Evolutionary conservation across 2,797 vertebrate species (phyloP).

Genomic region (Protonibea diacanthus): DNA sequence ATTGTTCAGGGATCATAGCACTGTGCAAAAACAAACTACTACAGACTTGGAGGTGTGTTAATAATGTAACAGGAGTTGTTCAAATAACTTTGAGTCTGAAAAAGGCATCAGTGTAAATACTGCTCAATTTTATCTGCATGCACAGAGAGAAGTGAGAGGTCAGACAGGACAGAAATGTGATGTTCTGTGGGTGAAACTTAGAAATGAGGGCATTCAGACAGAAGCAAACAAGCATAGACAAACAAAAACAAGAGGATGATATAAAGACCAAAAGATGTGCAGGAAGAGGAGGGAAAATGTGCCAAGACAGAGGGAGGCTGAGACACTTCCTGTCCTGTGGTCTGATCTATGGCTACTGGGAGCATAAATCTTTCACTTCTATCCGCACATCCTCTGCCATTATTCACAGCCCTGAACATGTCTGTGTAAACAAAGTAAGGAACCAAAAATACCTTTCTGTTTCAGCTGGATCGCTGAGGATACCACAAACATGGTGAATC

Average conservation of each 20-base stretch:
- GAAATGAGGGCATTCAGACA: slow-evolving; percentile 5
- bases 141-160: slow-evolving; percentile 2
- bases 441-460: slow-evolving; percentile 24
- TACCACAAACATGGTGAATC: slow-evolving; percentile 10
- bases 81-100: not conserved
- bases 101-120: not conserved
- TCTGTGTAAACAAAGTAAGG: slow-evolving; percentile 44
- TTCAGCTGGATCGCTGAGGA: slow-evolving; percentile 15
- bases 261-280: slow-evolving; percentile 20
- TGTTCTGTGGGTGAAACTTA: not conserved
- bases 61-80: not conserved
- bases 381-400: slow-evolving; percentile 45
- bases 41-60: not conserved
- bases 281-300: slow-evolving; percentile 31
- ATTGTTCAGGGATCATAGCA: slow-evolving; percentile 32
- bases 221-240: slow-evolving; percentile 18
- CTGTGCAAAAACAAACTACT: slow-evolving; percentile 40
- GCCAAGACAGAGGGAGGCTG: slow-evolving; percentile 37
- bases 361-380: slow-evolving; percentile 60
- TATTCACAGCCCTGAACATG: slow-evolving; percentile 37
- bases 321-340: slow-evolving; percentile 57
- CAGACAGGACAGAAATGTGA: not conserved
- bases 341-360: slow-evolving; percentile 51
- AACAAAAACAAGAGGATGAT: slow-evolving; percentile 3
- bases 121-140: not conserved